Percentiles rank a stretch among this genome's conserved stretches.
Evolutionary conservation across 2,888 invertebrate genomes (phyloP).

Genomic region (Prosopocoilus inquinatus): DNA sequence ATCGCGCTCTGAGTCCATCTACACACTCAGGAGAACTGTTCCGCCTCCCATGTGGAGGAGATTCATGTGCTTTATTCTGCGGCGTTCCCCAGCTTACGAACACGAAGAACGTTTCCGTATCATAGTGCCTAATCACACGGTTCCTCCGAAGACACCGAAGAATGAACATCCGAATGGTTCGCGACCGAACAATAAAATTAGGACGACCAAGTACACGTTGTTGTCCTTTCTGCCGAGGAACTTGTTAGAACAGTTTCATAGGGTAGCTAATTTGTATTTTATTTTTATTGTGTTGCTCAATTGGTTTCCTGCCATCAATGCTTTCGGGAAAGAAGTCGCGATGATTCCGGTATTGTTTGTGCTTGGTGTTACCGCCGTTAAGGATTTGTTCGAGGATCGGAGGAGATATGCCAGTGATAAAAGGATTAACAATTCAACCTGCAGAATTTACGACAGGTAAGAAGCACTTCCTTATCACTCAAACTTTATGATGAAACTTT

Average conservation of each 20-base stretch:
- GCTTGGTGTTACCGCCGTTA: slow-evolving; percentile 88
- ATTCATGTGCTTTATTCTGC: slow-evolving; percentile 60
- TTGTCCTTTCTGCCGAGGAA: slow-evolving; percentile 95
- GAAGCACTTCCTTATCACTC: slow-evolving; percentile 30
- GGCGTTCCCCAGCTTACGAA: slow-evolving; percentile 61
- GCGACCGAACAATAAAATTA: slow-evolving; percentile 79
- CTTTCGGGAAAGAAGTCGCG: slow-evolving; percentile 93
- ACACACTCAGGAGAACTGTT: slow-evolving; percentile 76
- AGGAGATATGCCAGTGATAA: slow-evolving; percentile 87
- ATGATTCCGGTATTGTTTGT: slow-evolving; percentile 95
- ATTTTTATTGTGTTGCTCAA: slow-evolving; percentile 94
- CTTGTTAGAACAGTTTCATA: slow-evolving; percentile 94
- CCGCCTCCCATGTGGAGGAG: slow-evolving; percentile 72
- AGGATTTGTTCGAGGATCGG: slow-evolving; percentile 93
- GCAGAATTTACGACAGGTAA: slow-evolving; percentile 89
- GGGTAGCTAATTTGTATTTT: slow-evolving; percentile 97
- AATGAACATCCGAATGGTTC: slow-evolving; percentile 83
- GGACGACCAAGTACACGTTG: slow-evolving; percentile 93
- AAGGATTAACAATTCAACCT: slow-evolving; percentile 89
- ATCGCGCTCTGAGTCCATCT: slow-evolving; percentile 85
- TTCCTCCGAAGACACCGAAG: slow-evolving; percentile 76
- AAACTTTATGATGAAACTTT: not conserved
- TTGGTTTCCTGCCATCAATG: slow-evolving; percentile 92
- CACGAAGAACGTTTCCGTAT: slow-evolving; percentile 61
- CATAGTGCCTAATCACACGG: slow-evolving; percentile 82